Conservation (phyloP, 2,113 vertebrate genomes). For the Riparia riparia region DNA sequence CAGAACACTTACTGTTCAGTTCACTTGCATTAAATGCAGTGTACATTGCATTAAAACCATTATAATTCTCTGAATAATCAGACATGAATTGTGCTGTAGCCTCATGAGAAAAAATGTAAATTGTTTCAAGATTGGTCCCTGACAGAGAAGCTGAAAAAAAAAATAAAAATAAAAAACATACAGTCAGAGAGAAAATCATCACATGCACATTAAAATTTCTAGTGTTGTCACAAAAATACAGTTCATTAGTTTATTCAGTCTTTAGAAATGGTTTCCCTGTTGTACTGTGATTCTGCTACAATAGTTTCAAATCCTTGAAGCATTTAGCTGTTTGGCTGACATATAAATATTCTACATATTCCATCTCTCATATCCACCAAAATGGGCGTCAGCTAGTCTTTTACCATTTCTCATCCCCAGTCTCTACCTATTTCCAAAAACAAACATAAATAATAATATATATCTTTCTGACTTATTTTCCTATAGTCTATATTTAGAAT, state of each 20-base stretch:
- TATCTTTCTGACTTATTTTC: not conserved
- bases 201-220: not conserved
- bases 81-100: slow-evolving; percentile 83
- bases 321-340: not conserved
- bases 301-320: not conserved
- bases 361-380: not conserved
- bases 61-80: slow-evolving; percentile 68
- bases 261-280: not conserved
- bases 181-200: not conserved
- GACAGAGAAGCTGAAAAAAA: slow-evolving; percentile 80
- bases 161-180: not conserved
- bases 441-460: not conserved
- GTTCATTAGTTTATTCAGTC: not conserved
- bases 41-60: slow-evolving; percentile 85
- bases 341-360: not conserved
- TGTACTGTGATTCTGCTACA: not conserved
- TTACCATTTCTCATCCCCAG: not conserved
- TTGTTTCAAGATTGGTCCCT: slow-evolving; percentile 72
- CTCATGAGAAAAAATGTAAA: slow-evolving; percentile 85
- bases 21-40: slow-evolving; percentile 67
- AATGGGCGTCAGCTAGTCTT: not conserved
- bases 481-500: not conserved
- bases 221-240: not conserved
- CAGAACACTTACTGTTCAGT: slow-evolving; percentile 79
- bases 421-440: not conserved